A percentile compares a stretch with the other conserved stretches of the same genome.
Conservation (phyloP, 2,113 vertebrate species). For the Limnothrissa miodon region DNA sequence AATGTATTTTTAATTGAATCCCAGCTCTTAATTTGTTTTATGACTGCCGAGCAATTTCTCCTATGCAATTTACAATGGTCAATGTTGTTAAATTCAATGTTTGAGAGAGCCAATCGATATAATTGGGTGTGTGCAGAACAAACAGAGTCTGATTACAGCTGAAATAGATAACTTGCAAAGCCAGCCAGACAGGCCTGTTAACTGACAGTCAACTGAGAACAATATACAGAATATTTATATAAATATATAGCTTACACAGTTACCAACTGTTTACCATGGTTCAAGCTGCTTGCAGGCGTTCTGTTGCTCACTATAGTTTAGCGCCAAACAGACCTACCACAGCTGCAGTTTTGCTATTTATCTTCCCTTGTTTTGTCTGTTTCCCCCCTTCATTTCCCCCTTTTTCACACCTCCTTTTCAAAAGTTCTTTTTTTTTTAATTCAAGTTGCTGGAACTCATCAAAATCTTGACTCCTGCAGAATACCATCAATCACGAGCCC, state of each 20-base stretch:
- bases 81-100: constrained; percentile 40
- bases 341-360: background rate
- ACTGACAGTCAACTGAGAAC: background rate
- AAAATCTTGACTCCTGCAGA: constrained; percentile 38
- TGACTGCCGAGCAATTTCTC: constrained; percentile 35
- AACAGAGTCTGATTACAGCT: constrained; percentile 46
- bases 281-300: background rate
- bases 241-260: background rate
- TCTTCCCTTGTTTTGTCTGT: constrained; percentile 19
- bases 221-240: too few relatives aligned
- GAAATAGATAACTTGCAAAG: constrained; percentile 43
- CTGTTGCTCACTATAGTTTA: background rate
- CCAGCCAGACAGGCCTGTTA: background rate
- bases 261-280: background rate
- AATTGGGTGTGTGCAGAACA: constrained; percentile 20
- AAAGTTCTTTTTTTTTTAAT: constrained; percentile 34
- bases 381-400: background rate
- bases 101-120: constrained; percentile 45
- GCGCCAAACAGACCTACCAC: background rate
- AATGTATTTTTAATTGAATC: constrained; percentile 31
- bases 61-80: constrained; percentile 41
- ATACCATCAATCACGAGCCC: constrained; percentile 46
- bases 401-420: background rate
- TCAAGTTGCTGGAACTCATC: constrained; percentile 41
- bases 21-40: constrained; percentile 22